Percentiles rank a stretch among this genome's conserved stretches.
Evolutionary conservation across 1,140 invertebrate species (phyloP).

Genomic region (Dysdera silvatica): DNA sequence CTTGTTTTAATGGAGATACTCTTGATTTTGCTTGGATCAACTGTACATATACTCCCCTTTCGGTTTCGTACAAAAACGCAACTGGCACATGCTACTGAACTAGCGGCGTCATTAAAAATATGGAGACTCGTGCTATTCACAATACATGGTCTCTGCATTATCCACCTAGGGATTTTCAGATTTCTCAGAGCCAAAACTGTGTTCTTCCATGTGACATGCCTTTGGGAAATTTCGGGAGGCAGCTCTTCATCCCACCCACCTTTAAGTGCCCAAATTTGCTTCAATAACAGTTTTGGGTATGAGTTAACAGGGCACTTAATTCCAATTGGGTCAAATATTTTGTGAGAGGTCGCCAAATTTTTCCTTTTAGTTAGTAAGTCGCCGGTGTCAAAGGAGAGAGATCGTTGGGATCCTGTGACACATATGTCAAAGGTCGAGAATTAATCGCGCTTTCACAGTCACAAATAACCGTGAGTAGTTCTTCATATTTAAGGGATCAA

Average conservation of each 20-base stretch:
- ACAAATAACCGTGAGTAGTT: no score
- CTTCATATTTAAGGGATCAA: no score
- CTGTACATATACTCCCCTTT: constrained; percentile 10
- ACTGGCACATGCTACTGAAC: neutral
- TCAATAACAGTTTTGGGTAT: constrained; percentile 6
- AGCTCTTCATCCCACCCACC: neutral
- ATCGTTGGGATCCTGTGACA: no score
- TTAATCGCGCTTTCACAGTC: no score
- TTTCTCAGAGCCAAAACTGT: neutral
- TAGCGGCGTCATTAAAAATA: neutral
- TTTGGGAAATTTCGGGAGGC: neutral
- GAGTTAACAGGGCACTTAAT: constrained; percentile 6
- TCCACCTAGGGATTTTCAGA: neutral
- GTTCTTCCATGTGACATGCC: neutral
- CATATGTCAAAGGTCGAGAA: no score
- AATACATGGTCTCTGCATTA: neutral
- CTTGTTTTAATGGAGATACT: constrained; percentile 2
- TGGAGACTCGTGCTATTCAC: neutral
- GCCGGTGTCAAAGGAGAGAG: no score
- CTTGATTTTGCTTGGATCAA: constrained; percentile 14
- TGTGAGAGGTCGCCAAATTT: constrained; percentile 7
- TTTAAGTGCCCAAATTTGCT: neutral
- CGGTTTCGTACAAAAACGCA: neutral
- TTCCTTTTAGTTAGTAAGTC: constrained; percentile 8
- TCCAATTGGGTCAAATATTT: constrained; percentile 8